Evolutionary conservation across 2,113 vertebrate species (phyloP).

Genomic region (Lepisosteus osseus): DNA sequence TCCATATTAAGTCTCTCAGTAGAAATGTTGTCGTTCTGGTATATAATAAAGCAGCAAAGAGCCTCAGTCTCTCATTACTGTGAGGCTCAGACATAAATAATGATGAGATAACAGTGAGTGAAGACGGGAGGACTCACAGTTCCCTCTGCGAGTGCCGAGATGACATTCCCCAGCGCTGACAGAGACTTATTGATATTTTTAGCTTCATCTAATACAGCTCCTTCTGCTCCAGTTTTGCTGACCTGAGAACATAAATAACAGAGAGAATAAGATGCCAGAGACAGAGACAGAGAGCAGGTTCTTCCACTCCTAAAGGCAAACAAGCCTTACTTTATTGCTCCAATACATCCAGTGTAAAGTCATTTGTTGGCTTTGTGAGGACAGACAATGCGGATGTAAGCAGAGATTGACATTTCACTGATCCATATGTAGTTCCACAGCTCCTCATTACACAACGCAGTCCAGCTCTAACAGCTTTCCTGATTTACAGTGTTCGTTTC

Average conservation of each 20-base stretch:
- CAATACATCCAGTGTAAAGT: too few relatives aligned
- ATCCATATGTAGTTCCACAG: too few relatives aligned
- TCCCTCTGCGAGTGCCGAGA: slow-evolving; percentile 92
- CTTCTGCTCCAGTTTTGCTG: slow-evolving; percentile 97
- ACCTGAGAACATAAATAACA: slow-evolving; percentile 65
- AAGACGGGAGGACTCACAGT: slow-evolving; percentile 62
- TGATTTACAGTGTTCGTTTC: too few relatives aligned
- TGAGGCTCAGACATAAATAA: background rate
- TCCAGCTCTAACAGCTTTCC: too few relatives aligned
- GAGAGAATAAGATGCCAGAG: background rate
- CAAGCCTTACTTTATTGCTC: too few relatives aligned
- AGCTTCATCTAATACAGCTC: slow-evolving; percentile 91
- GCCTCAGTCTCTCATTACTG: background rate
- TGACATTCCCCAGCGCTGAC: slow-evolving; percentile 94
- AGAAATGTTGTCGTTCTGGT: too few relatives aligned
- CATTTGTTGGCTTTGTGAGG: too few relatives aligned
- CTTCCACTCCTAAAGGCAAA: background rate
- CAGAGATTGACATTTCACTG: too few relatives aligned
- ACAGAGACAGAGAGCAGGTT: background rate
- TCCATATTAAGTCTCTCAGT: too few relatives aligned
- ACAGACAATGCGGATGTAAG: too few relatives aligned
- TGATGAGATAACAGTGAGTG: background rate
- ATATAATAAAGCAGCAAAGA: too few relatives aligned
- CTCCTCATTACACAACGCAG: too few relatives aligned
- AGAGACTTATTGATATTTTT: slow-evolving; percentile 99